Evolutionary conservation across 1,140 invertebrate genomes (phyloP).

Genomic region (Trachymyrmex cornetzi): DNA sequence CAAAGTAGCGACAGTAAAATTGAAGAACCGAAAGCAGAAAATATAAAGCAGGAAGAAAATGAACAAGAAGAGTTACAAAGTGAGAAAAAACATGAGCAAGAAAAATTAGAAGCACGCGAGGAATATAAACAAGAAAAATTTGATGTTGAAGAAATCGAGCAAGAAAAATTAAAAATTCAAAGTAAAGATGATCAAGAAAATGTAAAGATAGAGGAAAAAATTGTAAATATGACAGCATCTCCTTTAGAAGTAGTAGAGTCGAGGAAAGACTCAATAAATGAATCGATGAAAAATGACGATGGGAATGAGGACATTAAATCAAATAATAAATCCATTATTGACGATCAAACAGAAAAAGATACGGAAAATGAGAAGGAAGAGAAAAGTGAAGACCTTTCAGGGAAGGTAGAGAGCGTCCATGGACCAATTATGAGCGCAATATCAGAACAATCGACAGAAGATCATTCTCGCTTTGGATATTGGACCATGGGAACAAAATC

Average conservation of each 20-base stretch:
- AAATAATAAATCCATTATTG: constrained; percentile 5
- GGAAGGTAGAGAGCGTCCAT: constrained; percentile 26
- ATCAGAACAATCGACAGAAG: constrained; percentile 23
- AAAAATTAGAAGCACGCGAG: not conserved
- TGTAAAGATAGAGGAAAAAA: constrained; percentile 35
- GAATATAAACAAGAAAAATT: not conserved
- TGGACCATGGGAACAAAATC: constrained; percentile 34
- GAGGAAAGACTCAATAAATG: constrained; percentile 4
- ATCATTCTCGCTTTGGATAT: constrained; percentile 15
- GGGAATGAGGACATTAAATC: not conserved
- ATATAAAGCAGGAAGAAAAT: constrained; percentile 8
- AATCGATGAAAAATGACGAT: not conserved
- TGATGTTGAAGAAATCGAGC: not conserved
- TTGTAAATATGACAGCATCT: not conserved
- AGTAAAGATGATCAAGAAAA: not conserved
- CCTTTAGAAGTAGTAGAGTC: constrained; percentile 24
- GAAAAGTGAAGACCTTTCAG: not conserved
- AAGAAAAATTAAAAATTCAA: constrained; percentile 17
- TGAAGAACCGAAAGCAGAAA: not conserved
- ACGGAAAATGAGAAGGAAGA: not conserved
- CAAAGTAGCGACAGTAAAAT: constrained; percentile 32
- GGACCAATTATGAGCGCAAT: constrained; percentile 36
- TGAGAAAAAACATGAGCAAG: constrained; percentile 1
- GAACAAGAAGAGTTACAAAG: constrained; percentile 1
- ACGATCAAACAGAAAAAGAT: not conserved